Evolutionary conservation across 2,113 vertebrate species (phyloP).

Genomic region (Corythaeola cristata): DNA sequence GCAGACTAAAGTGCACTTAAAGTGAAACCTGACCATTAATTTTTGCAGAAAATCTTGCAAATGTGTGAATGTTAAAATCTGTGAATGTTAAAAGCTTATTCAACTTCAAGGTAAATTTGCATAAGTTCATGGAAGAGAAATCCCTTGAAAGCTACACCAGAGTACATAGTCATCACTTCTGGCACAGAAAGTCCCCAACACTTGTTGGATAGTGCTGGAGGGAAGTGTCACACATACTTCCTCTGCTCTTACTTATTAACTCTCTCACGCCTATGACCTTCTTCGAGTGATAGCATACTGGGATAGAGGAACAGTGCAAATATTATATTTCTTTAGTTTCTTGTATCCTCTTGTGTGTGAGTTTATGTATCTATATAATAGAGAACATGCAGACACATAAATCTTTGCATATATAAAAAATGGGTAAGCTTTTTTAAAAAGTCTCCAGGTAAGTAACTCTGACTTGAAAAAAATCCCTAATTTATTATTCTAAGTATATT

Average conservation of each 20-base stretch:
- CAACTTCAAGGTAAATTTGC: not conserved
- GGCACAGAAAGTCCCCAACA: not conserved
- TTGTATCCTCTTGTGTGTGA: not conserved
- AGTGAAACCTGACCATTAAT: not conserved
- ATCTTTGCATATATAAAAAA: not conserved
- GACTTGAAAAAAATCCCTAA: not conserved
- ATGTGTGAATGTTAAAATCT: not conserved
- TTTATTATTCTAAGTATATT: not conserved
- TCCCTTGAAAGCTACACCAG: not conserved
- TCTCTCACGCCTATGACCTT: not conserved
- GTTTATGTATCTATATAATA: not conserved
- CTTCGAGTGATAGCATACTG: not conserved
- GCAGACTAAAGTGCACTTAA: not conserved
- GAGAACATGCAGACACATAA: not conserved
- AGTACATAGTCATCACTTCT: not conserved
- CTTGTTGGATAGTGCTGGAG: not conserved
- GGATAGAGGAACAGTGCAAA: not conserved
- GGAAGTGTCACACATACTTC: not conserved
- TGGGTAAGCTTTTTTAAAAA: not conserved
- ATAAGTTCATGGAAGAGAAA: not conserved
- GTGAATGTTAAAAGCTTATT: not conserved
- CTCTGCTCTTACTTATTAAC: not conserved
- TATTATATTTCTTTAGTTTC: not conserved
- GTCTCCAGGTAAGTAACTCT: not conserved
- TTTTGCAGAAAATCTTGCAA: not conserved